Evolutionary conservation across 2,797 vertebrate species (phyloP).

Genomic region (Halcyon chelicuti): DNA sequence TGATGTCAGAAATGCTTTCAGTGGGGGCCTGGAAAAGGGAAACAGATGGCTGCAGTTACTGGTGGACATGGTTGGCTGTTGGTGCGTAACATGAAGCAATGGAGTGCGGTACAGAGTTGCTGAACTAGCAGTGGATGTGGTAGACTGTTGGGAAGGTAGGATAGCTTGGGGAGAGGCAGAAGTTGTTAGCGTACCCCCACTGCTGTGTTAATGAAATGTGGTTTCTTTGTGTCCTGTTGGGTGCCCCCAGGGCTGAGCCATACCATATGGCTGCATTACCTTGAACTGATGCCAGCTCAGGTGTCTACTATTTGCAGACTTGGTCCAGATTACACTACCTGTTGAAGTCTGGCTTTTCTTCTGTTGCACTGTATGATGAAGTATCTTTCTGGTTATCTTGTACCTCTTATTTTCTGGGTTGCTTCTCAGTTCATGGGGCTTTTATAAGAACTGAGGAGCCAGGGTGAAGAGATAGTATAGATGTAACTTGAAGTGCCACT

Average conservation of each 20-base stretch:
- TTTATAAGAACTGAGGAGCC: not conserved
- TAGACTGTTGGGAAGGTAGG: not conserved
- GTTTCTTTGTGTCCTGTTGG: rapidly evolving
- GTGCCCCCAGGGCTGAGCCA: not conserved
- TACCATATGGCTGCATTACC: not conserved
- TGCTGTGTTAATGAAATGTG: not conserved
- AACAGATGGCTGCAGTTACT: conserved; percentile 33
- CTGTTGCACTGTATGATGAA: not conserved
- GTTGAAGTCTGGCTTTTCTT: not conserved
- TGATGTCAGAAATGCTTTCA: conserved; percentile 49
- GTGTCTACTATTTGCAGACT: not conserved
- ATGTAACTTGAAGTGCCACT: not conserved
- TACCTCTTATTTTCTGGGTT: not conserved
- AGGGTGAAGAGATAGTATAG: not conserved
- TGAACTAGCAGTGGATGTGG: not conserved
- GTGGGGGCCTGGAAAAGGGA: not conserved
- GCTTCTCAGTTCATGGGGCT: not conserved
- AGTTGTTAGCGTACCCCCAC: not conserved
- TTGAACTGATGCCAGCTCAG: not conserved
- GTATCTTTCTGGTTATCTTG: not conserved
- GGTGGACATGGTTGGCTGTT: not conserved
- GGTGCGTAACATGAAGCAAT: not conserved
- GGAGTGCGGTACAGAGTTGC: not conserved
- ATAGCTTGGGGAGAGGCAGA: not conserved
- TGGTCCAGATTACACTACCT: not conserved